Base-by-base conservation (phyloP, 2,113 vertebrate genomes). In the Nesospiza acunhae region DNA sequence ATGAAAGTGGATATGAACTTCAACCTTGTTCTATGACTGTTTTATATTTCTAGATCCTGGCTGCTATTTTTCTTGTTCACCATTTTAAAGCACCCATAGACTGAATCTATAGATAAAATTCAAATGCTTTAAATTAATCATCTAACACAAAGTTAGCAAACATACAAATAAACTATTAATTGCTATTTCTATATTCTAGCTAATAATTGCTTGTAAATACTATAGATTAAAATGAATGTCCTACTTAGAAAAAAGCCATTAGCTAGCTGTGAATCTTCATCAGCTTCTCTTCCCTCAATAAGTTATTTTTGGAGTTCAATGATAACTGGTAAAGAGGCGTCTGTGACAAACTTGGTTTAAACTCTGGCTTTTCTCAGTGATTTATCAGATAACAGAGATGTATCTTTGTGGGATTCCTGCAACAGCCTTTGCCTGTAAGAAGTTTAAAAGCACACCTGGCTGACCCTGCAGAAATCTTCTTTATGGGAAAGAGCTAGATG, bases 191-290 rank as follows among this genome's bases (percentile, higher is more conserved):
- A 55, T 95, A 92, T 93, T 93, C 84, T 92, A 96, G 84, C 77
- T 97, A 96, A 95, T 94, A 96, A 97, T 97, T 97, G 82, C 79
- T 95, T 95, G 49, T 96, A 98, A 97, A 94, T 96, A 86, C 85
- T 91, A 74, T 58, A 97, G 87, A 95, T 97, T 95, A 95, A 97
- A 96, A 90, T 94, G 60, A 94, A 90, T 92, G 39, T 90, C 66
- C 49, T 97, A 86, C 97, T 97, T 89, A 30, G 7, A 96, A 97
- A 96, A 96, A 95, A 96, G 52, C 11, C 93, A 96, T 97, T 95
- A 97, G 62, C 70, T 84, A 80, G 81, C 94, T 88, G 52, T 80
- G 94, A 87, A 64, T 87, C 89, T 96, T 97, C 91, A 95, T 96
- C 81, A 95, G 62, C 42, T 90, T 60, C 10, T 92, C 37, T 94